Percentiles rank a stretch among this genome's conserved stretches.
Conservation (phyloP, 2,113 vertebrate species). For the Lagopus muta region DNA sequence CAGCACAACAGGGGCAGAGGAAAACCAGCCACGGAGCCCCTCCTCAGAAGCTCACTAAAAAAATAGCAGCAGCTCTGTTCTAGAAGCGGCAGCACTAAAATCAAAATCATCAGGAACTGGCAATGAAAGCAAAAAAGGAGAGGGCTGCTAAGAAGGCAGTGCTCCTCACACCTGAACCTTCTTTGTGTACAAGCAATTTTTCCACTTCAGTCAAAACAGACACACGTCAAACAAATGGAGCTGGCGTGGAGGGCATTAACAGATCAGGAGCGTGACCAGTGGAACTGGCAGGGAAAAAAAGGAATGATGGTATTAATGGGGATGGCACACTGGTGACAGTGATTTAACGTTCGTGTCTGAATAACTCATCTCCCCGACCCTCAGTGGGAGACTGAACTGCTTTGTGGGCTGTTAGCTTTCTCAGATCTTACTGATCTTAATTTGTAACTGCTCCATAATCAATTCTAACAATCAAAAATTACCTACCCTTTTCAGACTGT, state of each 20-base stretch:
- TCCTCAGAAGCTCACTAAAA: background rate
- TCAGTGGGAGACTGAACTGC: constrained; percentile 19
- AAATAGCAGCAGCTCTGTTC: background rate
- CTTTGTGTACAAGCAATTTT: background rate
- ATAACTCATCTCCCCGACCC: constrained; percentile 14
- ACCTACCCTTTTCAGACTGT: constrained; percentile 19
- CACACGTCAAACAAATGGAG: background rate
- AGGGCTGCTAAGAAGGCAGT: rapidly evolving
- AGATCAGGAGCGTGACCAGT: background rate
- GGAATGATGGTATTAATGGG: background rate
- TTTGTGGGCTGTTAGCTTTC: constrained; percentile 33
- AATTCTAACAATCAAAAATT: constrained; percentile 48
- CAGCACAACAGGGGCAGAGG: background rate
- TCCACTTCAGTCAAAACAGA: background rate
- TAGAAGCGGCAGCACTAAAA: background rate
- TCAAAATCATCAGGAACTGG: background rate
- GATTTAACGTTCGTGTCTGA: background rate
- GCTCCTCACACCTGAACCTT: background rate
- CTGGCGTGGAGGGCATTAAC: background rate
- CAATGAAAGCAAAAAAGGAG: background rate
- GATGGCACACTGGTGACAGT: background rate
- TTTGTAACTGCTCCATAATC: constrained; percentile 47
- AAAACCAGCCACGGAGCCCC: background rate
- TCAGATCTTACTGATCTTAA: constrained; percentile 22
- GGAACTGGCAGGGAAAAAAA: background rate